Percentiles rank a stretch among this genome's conserved stretches.
These are phyloP conservation scores for Cisticola juncidis DNA, from an alignment of 2,113 vertebrate species.

Conservation along the genomic window DNA sequence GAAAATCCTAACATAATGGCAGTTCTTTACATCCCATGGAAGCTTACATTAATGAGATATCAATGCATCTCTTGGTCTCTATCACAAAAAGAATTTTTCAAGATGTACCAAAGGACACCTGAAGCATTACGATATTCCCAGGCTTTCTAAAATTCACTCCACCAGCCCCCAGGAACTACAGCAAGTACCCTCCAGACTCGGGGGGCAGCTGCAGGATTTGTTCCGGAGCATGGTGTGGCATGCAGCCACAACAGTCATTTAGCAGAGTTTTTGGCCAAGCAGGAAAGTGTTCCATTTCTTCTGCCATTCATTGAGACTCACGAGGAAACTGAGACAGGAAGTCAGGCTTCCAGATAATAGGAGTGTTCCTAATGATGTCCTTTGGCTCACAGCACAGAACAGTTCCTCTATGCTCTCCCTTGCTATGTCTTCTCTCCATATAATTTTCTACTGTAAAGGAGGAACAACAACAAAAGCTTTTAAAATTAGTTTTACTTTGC, in stretches of 20 bases:
- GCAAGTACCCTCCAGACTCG: slow-evolving; percentile 2
- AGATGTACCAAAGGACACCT: neutral
- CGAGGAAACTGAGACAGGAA: slow-evolving; percentile 60
- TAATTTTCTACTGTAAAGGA: neutral
- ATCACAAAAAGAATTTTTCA: neutral
- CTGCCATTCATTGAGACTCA: slow-evolving; percentile 47
- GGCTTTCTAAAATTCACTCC: neutral
- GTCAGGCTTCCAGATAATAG: slow-evolving; percentile 61
- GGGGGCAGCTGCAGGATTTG: slow-evolving; percentile 40
- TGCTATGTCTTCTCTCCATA: neutral
- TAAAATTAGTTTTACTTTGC: neutral
- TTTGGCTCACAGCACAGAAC: slow-evolving; percentile 14
- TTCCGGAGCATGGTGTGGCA: neutral
- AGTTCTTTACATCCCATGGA: neutral
- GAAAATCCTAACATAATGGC: neutral
- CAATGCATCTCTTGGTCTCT: fast-evolving
- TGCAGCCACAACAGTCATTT: slow-evolving; percentile 29
- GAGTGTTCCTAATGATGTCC: slow-evolving; percentile 51
- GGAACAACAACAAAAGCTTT: neutral
- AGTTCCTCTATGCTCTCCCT: slow-evolving; percentile 18
- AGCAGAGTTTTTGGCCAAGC: slow-evolving; percentile 13
- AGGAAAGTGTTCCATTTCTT: slow-evolving; percentile 54
- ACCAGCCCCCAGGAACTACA: neutral
- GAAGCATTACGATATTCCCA: fast-evolving
- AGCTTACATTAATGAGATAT: neutral